Base-by-base conservation (phyloP, 1,140 invertebrate genomes). In the Tetranychus cinnabarinus region DNA sequence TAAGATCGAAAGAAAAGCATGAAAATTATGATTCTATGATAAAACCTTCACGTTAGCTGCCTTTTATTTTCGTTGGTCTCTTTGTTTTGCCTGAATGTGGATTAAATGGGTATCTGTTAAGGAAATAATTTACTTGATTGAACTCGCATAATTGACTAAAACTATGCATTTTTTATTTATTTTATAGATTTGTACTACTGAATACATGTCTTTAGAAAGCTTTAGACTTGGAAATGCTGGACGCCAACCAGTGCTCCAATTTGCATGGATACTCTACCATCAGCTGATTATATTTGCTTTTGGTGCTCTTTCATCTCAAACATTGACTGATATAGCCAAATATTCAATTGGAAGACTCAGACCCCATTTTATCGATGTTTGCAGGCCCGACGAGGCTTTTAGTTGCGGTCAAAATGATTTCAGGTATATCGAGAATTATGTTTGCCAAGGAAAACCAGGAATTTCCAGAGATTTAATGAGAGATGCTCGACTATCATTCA, bases 271-370 rank as follows among this genome's bases (percentile, higher is more conserved):
- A 36, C n/a, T 61, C 3, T 65, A 65, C 52, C 31, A 36, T 47
- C 47, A 58, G 33, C 72, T 87, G 10, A 82, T 84, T 1, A 72
- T 86, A 0, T 92, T 90, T 68, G 79, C 81, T 39, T 91, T 90
- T 71, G 88, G 88, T 0, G 82, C 83, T n/a, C 81, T 80, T 1
- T 79, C 81, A 62, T 85, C 82, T 56, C 84, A 88, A 71, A 72
- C 89, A 15, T 80, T 81, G 7, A 91, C 88, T 4, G 88, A 93
- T 68, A 80, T 92, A 65, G 85, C 83, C 34, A 96, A 95, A 73
- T 93, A 92, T 66, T 82, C 82, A 2, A 82, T 96, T 62, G 92
- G 92, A 36, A 77, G 90, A 56, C 73, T 96, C 60, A 74, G 92
- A 15, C 92, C 92, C 8, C 88, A 97, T 74, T 97, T 96, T 73